These are phyloP conservation scores for Sphaerodactylus townsendi DNA, from an alignment of 2,113 vertebrate species.

Conservation along the genomic window DNA sequence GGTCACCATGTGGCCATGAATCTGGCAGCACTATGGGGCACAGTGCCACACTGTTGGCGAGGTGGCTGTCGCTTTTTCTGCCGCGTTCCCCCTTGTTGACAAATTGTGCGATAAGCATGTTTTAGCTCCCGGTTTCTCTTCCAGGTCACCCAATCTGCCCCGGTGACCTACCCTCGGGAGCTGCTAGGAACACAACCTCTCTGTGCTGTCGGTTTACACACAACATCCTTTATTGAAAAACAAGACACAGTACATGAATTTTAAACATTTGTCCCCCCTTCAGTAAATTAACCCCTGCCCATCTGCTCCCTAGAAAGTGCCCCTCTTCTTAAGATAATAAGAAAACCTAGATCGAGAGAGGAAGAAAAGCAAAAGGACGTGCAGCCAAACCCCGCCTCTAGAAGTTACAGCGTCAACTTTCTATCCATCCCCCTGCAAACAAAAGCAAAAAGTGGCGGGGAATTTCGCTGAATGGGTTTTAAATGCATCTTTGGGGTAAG, in stretches of 20 bases:
- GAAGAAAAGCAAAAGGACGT: not conserved
- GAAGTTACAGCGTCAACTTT: not conserved
- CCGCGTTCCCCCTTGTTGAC: not conserved
- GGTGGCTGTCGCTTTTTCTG: not conserved
- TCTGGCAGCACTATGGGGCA: not conserved
- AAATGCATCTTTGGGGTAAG: not conserved
- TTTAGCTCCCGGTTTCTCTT: not conserved
- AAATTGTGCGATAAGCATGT: not conserved
- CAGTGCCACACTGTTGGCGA: not conserved
- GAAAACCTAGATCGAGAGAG: not conserved
- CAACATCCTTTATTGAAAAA: slow-evolving; percentile 22
- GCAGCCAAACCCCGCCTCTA: not conserved
- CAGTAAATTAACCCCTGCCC: not conserved
- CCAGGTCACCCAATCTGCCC: not conserved
- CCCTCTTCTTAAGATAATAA: not conserved
- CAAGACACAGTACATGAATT: slow-evolving; percentile 1
- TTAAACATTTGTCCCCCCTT: not conserved
- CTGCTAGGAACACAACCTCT: not conserved
- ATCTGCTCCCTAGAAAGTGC: not conserved
- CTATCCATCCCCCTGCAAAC: not conserved
- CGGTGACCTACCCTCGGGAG: not conserved
- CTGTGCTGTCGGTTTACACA: not conserved
- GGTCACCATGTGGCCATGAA: not conserved
- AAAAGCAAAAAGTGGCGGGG: not conserved
- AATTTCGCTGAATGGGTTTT: not conserved